Evolutionary conservation across 2,888 invertebrate species (phyloP), one percentile per base, ranked within the genome.

Genomic region (Coelopa pilipes): DNA sequence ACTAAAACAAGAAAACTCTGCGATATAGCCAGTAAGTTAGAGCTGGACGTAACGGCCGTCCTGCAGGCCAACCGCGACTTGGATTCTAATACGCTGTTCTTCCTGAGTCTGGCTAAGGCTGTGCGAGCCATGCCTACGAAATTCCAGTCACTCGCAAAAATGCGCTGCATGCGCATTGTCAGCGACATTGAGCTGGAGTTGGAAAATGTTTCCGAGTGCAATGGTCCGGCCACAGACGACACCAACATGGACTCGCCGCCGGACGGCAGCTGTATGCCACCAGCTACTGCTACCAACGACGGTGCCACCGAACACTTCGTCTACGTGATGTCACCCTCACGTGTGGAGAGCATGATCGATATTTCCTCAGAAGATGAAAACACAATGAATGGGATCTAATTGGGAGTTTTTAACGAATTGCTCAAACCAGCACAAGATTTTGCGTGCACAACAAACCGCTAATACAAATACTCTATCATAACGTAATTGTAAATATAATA

Each of bases 271-370:
- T 65, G 66, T 1, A 66, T 79, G 34, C 67, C 79, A 12, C 50
- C 73, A 2, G 62, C 57, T 46, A 73, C 78, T 19, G 53, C 78
- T 5, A 76, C 81, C 47, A 79, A 72, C 12, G 79, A 81, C 34
- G 83, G 82, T 1, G 82, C 81, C 49, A 85, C 84, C 1, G 87
- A 87, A 74, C 87, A 87, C 75, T 87, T 87, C 73, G 82, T 86
- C 13, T 87, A 87, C 76, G 87, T 86, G 1, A 87, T 87, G 87
- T 87, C 87, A 19, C 87, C 87, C n/a, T 87, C 87, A 24, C 83
- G 87, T 1, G 86, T 87, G 4, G 87, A 87, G 76, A 83, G 85
- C 70, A 86, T 87, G 87, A 87, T 87, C 57, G 87, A 87, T 78
- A 85, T 87, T 24, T 87, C 87, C 4, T 87, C 87, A 2, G 87